Conservation (phyloP, 2,797 vertebrate species). For the Catostomus latipinnis region DNA sequence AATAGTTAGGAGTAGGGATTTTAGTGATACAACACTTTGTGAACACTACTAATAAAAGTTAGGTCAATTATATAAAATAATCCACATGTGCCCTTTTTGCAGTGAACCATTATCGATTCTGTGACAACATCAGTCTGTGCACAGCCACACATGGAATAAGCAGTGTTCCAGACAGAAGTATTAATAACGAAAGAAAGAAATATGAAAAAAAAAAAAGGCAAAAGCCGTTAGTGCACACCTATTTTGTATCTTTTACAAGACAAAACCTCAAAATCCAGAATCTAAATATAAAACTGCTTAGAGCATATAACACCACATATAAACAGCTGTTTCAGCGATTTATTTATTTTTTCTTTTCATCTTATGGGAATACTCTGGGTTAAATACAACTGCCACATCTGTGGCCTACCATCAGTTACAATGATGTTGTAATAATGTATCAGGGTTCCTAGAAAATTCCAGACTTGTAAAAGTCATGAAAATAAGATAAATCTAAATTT, state of each 20-base stretch:
- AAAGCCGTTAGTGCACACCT: background rate
- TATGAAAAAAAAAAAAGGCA: background rate
- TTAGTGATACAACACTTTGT: background rate
- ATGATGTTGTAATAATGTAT: too few relatives aligned
- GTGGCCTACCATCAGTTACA: too few relatives aligned
- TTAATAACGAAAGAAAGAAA: background rate
- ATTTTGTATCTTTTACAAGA: background rate
- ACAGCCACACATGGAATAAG: constrained; percentile 11
- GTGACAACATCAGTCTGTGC: constrained; percentile 19
- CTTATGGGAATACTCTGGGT: too few relatives aligned
- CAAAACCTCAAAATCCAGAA: background rate
- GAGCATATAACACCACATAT: background rate
- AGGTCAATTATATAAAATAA: constrained; percentile 33
- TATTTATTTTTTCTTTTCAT: too few relatives aligned
- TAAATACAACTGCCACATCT: too few relatives aligned
- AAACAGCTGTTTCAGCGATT: background rate
- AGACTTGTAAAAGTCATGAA: too few relatives aligned
- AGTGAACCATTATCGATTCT: constrained; percentile 20
- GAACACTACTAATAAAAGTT: constrained; percentile 14
- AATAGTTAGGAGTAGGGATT: too few relatives aligned
- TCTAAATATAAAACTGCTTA: background rate
- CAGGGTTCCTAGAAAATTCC: too few relatives aligned
- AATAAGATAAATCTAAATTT: too few relatives aligned
- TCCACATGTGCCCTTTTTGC: constrained; percentile 31
- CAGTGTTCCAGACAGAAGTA: constrained; percentile 39